phyloP scores from a whole-genome alignment of 2,797 vertebrate species.

The Phrynocephalus guinanensis region DNA sequence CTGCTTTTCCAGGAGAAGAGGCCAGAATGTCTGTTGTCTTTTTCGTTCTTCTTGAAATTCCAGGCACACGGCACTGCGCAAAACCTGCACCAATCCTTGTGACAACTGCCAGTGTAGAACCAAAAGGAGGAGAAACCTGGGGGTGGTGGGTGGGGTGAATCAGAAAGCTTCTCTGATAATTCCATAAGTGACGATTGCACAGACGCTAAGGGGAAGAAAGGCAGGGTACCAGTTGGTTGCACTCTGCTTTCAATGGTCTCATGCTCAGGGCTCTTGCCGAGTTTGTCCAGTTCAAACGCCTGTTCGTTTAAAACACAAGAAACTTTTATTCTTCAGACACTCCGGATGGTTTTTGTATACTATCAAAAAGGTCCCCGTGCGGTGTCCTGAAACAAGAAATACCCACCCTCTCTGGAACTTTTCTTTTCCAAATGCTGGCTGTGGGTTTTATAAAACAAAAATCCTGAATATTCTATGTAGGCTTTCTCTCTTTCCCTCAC shows the following conservation, averaged over 20 bases:
- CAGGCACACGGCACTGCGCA: constrained; percentile 82
- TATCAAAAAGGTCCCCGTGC: constrained; percentile 24
- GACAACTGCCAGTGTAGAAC: constrained; percentile 80
- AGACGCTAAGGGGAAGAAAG: constrained; percentile 78
- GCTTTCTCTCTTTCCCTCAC: constrained; percentile 71
- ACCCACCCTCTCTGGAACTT: not conserved
- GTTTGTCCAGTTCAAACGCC: constrained; percentile 76
- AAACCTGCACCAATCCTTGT: constrained; percentile 82
- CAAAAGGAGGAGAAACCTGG: constrained; percentile 81
- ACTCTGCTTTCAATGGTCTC: constrained; percentile 84
- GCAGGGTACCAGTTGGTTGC: constrained; percentile 87
- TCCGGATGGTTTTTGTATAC: constrained; percentile 56
- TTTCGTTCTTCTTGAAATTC: constrained; percentile 79
- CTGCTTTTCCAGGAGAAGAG: constrained; percentile 72
- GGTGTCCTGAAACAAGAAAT: not conserved
- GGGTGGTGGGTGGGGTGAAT: constrained; percentile 54
- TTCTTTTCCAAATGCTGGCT: constrained; percentile 68
- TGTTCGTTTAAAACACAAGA: constrained; percentile 71
- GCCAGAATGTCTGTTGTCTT: constrained; percentile 72
- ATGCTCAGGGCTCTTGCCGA: constrained; percentile 81
- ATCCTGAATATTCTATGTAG: constrained; percentile 79
- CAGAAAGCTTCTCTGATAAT: constrained; percentile 69
- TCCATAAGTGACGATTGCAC: constrained; percentile 77
- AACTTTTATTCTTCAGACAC: constrained; percentile 72
- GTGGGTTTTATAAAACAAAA: constrained; percentile 52